Base-by-base conservation (phyloP, 1,140 invertebrate genomes). In the Drosophila varians region DNA sequence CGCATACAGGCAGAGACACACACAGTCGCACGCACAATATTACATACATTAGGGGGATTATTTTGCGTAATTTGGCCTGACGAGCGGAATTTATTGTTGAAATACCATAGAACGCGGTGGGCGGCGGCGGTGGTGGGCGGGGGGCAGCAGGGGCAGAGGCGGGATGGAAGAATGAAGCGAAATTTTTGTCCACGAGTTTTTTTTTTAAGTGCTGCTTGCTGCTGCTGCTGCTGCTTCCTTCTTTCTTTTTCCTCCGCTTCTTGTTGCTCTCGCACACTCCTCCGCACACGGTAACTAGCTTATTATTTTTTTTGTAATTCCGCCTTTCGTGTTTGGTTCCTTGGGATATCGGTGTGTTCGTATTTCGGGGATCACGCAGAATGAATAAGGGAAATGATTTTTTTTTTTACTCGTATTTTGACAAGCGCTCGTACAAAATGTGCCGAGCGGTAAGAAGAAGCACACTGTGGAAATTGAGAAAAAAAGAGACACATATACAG, bases 1-100 rank as follows among this genome's bases (percentile, higher is more conserved):
- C 25, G 25, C 8, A 57, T 48, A 55, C 31, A 9, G 34, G 60
- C 40, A 53, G 28, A 26, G 34, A 56, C 51, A 52, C 14, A 40
- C 49, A 53, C 40, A 45, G 18, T 28, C 66, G 31, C 38, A 55
- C 52, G 54, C 52, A 49, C 49, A 54, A 40, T 65, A 66, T 66
- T 56, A 87, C 82, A 48, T 88, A 87, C 82, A 87, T 87, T 87
- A 82, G 42, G 48, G 82, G 82, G 76, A 87, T 87, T 87, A 87
- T 87, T 80, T 87, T 87, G 77, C 60, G 75, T 76, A 75, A 76
- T 86, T 84, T 84, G 66, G 60, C 23, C 54, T 48, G 64, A 31
- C 68, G 48, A 64, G 71, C 31, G 71, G 56, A 64, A 84, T 75
- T 79, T 65, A 64, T 73, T 86, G 60, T 84, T 61, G 61, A 66